These are phyloP conservation scores for Oophaga pumilio DNA, from an alignment of 2,113 vertebrate genomes.

Conservation along the genomic window DNA sequence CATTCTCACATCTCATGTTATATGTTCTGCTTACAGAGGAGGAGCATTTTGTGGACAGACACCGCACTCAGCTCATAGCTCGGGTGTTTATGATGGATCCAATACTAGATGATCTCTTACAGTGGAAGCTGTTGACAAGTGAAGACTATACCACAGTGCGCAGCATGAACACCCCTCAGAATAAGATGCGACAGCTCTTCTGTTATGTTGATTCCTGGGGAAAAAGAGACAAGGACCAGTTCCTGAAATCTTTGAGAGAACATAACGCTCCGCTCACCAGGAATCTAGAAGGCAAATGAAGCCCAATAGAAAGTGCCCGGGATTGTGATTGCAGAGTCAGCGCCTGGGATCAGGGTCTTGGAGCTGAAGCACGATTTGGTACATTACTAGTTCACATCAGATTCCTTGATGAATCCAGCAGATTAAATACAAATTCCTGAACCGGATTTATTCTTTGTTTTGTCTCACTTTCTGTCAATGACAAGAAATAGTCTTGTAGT, in stretches of 20 bases:
- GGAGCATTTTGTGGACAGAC: not conserved
- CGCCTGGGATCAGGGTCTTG: not conserved
- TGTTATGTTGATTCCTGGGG: not conserved
- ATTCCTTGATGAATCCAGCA: too few relatives aligned
- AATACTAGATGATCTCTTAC: not conserved
- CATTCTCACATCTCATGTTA: not conserved
- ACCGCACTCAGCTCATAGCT: not conserved
- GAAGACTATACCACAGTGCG: not conserved
- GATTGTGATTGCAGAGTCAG: not conserved
- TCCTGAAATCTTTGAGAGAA: not conserved
- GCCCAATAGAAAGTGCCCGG: not conserved
- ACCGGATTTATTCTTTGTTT: too few relatives aligned
- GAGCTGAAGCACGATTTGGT: not conserved
- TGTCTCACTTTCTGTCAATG: too few relatives aligned
- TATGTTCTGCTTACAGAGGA: not conserved
- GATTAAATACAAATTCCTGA: too few relatives aligned
- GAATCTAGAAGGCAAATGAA: not conserved
- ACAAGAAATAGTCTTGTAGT: too few relatives aligned
- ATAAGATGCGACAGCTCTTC: constrained; percentile 24
- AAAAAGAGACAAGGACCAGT: not conserved
- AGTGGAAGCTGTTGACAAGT: not conserved
- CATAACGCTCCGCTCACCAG: not conserved
- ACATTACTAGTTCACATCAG: too few relatives aligned
- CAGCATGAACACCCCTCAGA: not conserved
- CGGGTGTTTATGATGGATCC: not conserved